A percentile compares a stretch with the other conserved stretches of the same genome.
These are phyloP conservation scores for Dryobates pubescens DNA, from an alignment of 2,797 vertebrate species.

Conservation along the genomic window DNA sequence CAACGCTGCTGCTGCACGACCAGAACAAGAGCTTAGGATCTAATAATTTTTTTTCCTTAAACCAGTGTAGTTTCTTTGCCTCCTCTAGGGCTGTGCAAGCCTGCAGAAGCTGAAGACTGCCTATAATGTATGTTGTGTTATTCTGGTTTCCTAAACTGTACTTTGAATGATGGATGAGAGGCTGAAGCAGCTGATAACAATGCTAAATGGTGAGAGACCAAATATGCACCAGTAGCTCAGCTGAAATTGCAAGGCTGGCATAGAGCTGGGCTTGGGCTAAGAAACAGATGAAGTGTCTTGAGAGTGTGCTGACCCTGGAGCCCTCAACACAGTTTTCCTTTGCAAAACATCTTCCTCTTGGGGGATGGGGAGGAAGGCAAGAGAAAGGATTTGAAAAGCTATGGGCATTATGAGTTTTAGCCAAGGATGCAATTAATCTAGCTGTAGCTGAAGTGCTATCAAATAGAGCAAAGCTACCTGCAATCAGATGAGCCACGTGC, in stretches of 20 bases:
- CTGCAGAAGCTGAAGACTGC: constrained; percentile 31
- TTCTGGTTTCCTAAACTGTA: constrained; percentile 49
- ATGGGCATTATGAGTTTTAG: background rate
- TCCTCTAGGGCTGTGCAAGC: background rate
- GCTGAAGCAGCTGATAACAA: constrained; percentile 61
- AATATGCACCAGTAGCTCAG: constrained; percentile 44
- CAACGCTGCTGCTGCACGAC: background rate
- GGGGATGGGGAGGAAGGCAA: background rate
- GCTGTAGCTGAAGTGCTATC: background rate
- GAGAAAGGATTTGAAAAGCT: background rate
- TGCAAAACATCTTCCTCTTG: background rate
- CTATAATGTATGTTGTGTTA: constrained; percentile 59
- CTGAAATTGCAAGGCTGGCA: background rate
- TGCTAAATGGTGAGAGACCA: constrained; percentile 64
- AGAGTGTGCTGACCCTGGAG: background rate
- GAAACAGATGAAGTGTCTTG: constrained; percentile 62
- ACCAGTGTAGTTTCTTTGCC: background rate
- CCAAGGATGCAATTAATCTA: background rate
- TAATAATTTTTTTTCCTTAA: background rate
- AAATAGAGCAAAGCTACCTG: background rate
- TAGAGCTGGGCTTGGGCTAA: background rate
- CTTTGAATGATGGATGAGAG: constrained; percentile 32
- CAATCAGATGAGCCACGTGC: background rate
- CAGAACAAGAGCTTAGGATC: background rate
- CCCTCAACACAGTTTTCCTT: background rate